Evolutionary conservation across 2,113 vertebrate genomes (phyloP), one percentile per base, ranked within the genome.

Genomic region (Ptyas mucosa): DNA sequence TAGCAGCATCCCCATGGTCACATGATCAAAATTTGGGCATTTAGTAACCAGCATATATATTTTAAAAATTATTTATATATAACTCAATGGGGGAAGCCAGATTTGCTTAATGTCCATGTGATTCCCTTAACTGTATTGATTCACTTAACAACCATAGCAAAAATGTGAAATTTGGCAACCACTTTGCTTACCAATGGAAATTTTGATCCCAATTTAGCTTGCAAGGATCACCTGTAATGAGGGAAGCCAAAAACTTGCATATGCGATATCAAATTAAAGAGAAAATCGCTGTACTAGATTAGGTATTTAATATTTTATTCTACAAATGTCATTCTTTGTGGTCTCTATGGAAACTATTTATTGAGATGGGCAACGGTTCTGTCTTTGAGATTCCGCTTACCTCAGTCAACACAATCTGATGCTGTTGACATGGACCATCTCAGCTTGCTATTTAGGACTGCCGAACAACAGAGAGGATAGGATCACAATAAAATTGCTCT

Each of bases 311-410:
- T 89, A 24, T 87, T 18, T 57, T 87, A 69, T 57, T 55, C 75
- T 14, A 95, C 88, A 85, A 53, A 52, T 91, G 94, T 94, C 92
- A 81, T 49, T 29, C 91, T 94, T 94, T 94, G 91, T 95, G 94
- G 94, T 94, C 89, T 87, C 89, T 85, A 54, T 86, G 54, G 88
- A 85, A 85, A 8, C 91, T 15, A 11, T 75, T 95, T 54, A 91
- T 0, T 81, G 0, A 93, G 46, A 81, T 54, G 34, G 92, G n/a
- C 1, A 85, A 29, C 81, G 90, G 90, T 11, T 86, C 21, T 21
- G 54, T 88, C 21, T 58, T n/a, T 26, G 26, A 61, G 90, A 89
- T 58, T 49, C 57, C 29, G 24, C 89, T 92, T 43, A 52, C 29
- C 46, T 24, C 26, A 54, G 43, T 61, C 92, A 92, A 93, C 81